Evolutionary conservation across 1,140 invertebrate genomes (phyloP).

Genomic region (Leptinotarsa texana): DNA sequence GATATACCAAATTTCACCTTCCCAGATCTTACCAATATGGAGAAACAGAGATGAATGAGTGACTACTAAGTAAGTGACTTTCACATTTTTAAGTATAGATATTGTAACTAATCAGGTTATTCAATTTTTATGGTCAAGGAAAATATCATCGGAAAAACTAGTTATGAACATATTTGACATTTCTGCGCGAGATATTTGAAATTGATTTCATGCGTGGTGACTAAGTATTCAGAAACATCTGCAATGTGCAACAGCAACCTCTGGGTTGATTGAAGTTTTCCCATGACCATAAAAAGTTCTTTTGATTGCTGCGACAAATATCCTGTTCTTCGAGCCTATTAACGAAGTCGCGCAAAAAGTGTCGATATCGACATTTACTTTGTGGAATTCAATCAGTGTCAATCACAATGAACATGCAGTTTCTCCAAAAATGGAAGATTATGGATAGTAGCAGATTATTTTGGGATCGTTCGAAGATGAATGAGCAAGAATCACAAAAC

Average conservation of each 20-base stretch:
- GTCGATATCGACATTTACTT: neutral
- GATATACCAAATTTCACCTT: too few species aligned
- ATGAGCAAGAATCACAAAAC: too few species aligned
- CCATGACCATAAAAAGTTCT: neutral
- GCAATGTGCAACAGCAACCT: neutral
- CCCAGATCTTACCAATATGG: too few species aligned
- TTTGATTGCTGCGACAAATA: neutral
- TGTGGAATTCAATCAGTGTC: neutral
- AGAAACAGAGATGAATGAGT: too few species aligned
- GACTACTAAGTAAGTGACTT: too few species aligned
- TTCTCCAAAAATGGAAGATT: too few species aligned
- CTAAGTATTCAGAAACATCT: neutral
- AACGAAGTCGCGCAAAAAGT: neutral
- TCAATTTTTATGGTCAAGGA: too few species aligned
- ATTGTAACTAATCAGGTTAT: too few species aligned
- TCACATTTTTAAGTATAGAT: too few species aligned
- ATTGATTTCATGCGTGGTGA: neutral
- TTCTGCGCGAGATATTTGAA: neutral
- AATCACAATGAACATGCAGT: neutral
- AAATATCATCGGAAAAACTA: neutral
- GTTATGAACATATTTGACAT: neutral
- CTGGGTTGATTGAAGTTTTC: neutral
- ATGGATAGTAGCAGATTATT: neutral
- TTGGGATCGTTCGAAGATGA: neutral
- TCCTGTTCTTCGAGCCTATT: slow-evolving; percentile 7